Percentiles rank a stretch among this genome's conserved stretches.
These are phyloP conservation scores for Festucalex cinctus DNA, from an alignment of 2,113 vertebrate species.

Conservation along the genomic window DNA sequence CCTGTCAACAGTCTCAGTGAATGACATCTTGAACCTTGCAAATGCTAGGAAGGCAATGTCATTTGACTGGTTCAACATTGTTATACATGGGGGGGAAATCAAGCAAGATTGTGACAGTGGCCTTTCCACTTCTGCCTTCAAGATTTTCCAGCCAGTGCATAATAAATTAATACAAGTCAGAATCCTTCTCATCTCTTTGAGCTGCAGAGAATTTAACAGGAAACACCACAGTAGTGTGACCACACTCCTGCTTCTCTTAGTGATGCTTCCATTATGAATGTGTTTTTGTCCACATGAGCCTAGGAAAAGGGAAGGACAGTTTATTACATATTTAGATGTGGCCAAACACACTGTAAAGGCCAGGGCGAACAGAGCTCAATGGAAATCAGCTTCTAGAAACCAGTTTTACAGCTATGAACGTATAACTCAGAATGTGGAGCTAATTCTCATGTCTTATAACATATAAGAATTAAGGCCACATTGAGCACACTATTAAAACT, in stretches of 20 bases:
- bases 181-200: background rate
- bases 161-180: background rate
- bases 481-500: no score
- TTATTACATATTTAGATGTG: conserved; percentile 56
- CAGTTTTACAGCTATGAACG: no score
- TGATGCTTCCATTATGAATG: conserved; percentile 63
- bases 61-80: conserved; percentile 45
- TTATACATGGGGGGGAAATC: conserved; percentile 39
- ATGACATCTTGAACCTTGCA: background rate
- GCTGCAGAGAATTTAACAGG: background rate
- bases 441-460: no score
- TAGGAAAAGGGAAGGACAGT: conserved; percentile 47
- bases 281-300: conserved; percentile 66
- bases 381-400: no score
- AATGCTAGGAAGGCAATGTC: conserved; percentile 6
- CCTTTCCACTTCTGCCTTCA: conserved; percentile 31
- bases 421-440: no score
- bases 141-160: background rate
- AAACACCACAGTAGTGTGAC: conserved; percentile 22
- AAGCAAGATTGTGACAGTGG: conserved; percentile 47
- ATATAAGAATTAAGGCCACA: no score
- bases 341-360: conserved; percentile 23
- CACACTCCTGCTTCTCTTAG: conserved; percentile 39
- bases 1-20: background rate
- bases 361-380: conserved; percentile 11